Evolutionary conservation across 1,140 invertebrate genomes (phyloP).

Genomic region (Platyscapa corneri): DNA sequence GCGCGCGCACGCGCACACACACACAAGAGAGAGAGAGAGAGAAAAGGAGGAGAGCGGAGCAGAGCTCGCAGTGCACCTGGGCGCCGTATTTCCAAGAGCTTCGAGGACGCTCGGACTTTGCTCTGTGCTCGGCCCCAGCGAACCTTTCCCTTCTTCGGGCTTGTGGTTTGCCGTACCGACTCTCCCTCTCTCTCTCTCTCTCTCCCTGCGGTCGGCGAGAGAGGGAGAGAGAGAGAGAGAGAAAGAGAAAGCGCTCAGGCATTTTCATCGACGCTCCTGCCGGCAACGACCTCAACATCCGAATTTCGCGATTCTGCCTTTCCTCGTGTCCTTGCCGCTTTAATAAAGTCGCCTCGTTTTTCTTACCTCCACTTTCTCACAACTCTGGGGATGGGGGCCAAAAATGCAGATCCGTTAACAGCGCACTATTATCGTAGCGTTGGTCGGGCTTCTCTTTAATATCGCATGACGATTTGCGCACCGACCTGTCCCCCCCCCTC

Average conservation of each 20-base stretch:
- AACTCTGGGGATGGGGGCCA: background rate
- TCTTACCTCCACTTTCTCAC: conserved; percentile 8
- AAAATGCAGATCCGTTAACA: background rate
- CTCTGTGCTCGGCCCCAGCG: conserved; percentile 39
- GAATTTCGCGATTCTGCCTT: conserved; percentile 34
- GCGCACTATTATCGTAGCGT: too few species aligned
- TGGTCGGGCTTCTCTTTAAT: too few species aligned
- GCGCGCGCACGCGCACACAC: background rate
- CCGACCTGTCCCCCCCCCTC: background rate
- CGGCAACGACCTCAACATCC: conserved; percentile 38
- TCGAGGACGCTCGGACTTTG: conserved; percentile 11
- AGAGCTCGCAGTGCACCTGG: conserved; percentile 11
- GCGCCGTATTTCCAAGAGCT: conserved; percentile 43
- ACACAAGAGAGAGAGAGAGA: background rate
- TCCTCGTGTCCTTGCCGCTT: conserved; percentile 18
- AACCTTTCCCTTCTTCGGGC: conserved; percentile 66
- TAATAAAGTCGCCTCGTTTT: conserved; percentile 26
- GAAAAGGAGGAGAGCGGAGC: too few species aligned
- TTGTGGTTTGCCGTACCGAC: background rate
- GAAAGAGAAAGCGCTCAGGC: conserved; percentile 34
- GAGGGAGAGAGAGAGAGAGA: conserved; percentile 41
- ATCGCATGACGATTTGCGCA: background rate
- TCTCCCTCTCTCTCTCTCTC: background rate
- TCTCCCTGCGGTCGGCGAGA: conserved; percentile 44
- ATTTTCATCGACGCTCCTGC: conserved; percentile 57